These are phyloP conservation scores for Plotosus lineatus DNA, from an alignment of 2,113 vertebrate genomes.

Conservation along the genomic window DNA sequence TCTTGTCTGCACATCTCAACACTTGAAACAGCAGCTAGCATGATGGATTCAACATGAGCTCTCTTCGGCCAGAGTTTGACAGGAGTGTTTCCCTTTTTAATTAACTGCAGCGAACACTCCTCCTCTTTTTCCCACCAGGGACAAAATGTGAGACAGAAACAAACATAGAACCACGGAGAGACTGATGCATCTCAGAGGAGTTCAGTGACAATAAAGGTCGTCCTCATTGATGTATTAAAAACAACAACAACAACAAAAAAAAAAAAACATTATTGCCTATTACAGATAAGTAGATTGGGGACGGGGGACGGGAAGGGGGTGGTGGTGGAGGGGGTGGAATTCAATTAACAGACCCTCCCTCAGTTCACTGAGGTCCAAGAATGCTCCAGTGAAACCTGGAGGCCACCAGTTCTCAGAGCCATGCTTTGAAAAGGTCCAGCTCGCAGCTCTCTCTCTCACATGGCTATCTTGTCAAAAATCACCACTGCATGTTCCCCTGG, in stretches of 20 bases:
- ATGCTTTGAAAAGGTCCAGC: conserved; percentile 47
- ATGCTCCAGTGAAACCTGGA: conserved; percentile 52
- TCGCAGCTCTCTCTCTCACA: conserved; percentile 50
- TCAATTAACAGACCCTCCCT: conserved; percentile 59
- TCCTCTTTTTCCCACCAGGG: conserved; percentile 52
- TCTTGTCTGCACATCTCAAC: conserved; percentile 25
- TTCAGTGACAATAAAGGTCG: conserved; percentile 43
- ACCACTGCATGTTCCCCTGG: conserved; percentile 55
- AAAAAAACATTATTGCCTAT: conserved; percentile 45
- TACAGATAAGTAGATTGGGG: conserved; percentile 51
- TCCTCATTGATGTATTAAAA: conserved; percentile 47
- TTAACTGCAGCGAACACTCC: conserved; percentile 48
- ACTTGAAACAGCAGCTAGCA: conserved; percentile 7
- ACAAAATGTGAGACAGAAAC: conserved; percentile 2
- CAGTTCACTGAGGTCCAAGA: conserved; percentile 5
- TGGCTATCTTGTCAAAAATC: conserved; percentile 52
- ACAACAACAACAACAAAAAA: conserved; percentile 45
- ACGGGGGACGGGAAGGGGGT: conserved; percentile 28
- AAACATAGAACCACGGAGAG: conserved; percentile 19
- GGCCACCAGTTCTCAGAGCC: conserved; percentile 54
- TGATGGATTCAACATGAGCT: conserved; percentile 47
- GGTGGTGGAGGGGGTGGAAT: conserved; percentile 37
- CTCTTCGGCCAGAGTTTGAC: conserved; percentile 33
- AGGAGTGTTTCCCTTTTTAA: conserved; percentile 55
- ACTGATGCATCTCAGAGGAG: conserved; percentile 55